Percentiles rank a stretch among this genome's conserved stretches.
Conservation (phyloP, 1,140 invertebrate species). For the Lepidurus packardi region DNA sequence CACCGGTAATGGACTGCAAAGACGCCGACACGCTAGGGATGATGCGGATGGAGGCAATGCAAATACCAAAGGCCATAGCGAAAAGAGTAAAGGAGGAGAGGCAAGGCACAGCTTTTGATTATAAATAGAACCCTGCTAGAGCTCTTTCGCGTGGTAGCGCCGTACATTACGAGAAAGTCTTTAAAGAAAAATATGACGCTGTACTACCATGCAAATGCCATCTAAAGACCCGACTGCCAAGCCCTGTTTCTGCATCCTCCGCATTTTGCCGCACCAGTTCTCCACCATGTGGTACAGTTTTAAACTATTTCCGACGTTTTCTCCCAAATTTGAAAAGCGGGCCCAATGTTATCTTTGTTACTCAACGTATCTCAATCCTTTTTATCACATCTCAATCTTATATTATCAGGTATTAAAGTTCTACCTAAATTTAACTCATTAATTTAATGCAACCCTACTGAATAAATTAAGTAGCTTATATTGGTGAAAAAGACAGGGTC, state of each 20-base stretch:
- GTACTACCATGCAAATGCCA: background rate
- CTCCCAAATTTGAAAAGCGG: too few relatives aligned
- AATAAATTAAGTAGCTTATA: too few relatives aligned
- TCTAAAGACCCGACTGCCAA: background rate
- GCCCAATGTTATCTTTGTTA: too few relatives aligned
- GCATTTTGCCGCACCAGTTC: background rate
- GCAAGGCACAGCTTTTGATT: constrained; percentile 10
- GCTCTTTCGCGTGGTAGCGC: background rate
- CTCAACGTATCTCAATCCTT: too few relatives aligned
- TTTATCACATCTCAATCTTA: too few relatives aligned
- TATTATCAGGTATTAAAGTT: too few relatives aligned
- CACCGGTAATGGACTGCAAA: background rate
- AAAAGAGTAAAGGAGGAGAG: background rate
- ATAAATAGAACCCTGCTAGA: constrained; percentile 10
- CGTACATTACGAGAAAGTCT: background rate
- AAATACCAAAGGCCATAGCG: constrained; percentile 6
- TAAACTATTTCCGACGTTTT: background rate
- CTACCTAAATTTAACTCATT: too few relatives aligned
- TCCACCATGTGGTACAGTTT: background rate
- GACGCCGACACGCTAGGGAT: background rate
- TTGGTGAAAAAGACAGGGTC: too few relatives aligned
- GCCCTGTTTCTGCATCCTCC: background rate
- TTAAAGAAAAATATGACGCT: background rate
- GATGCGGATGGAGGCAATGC: background rate
- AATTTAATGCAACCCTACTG: too few relatives aligned